Base-by-base conservation (phyloP, 2,888 invertebrate genomes). In the Lacanobia oleracea region DNA sequence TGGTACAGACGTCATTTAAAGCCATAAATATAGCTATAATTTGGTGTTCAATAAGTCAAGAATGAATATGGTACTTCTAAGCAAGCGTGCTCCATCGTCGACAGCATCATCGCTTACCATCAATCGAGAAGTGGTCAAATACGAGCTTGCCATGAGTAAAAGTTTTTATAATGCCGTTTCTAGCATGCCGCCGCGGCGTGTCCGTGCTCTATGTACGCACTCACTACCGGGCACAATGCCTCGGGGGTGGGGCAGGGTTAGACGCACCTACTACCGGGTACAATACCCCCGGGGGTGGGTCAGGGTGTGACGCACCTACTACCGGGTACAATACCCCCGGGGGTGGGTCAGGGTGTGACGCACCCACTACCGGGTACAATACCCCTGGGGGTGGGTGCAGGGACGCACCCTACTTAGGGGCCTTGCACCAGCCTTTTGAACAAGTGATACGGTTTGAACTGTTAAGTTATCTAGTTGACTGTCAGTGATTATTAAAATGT, bases 381-480 rank as follows among this genome's bases (percentile, higher is more conserved):
- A 48, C 53, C 59, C 40, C 81, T 27, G 16, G 33, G 23, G 27
- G 23, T 37, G 56, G 27, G 51, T 21, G n/a, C 14, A 4, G 37
- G 57, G 7, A n/a, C 7, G 27, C 61, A 53, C 48, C 37, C 67
- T n/a, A n/a, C 56, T 53, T 27, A 27, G 81, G 48, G 77, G 82
- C 82, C 82, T 81, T 81, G 82, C 82, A 63, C 63, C 82, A 75
- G 77, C 77, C 77, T 82, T 73, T 21, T 60, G 63, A 70, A 77
- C 83, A 71, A 82, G 77, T 82, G 77, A 82, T 82, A 82, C 57
- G 83, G 76, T 75, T 79, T 43, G 79, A 54, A 82, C 64, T 73
- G 23, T 71, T 82, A 71, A 53, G 79, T 77, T 77, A 78, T 65
- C 60, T 82, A 82, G 83, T 78, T 82, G 40, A 82, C 43, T 45